Evolutionary conservation across 2,888 invertebrate species (phyloP).

Genomic region (Odontocerum albicorne): DNA sequence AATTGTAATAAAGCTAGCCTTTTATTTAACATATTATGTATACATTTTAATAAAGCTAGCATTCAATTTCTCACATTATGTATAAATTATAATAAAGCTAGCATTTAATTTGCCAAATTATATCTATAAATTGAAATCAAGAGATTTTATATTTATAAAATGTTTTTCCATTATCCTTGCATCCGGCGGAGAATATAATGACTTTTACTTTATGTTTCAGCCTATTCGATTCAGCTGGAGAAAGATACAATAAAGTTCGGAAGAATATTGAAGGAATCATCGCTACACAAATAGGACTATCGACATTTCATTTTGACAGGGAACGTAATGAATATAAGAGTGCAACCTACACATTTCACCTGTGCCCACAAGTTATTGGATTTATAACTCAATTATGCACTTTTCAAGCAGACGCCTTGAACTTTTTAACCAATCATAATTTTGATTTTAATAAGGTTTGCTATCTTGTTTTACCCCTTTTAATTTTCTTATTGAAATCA

Average conservation of each 20-base stretch:
- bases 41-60: no score
- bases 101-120: no score
- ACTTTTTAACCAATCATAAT: constrained; percentile 63
- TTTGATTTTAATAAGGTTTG: constrained; percentile 79
- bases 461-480: neutral
- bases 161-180: no score
- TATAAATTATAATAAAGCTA: no score
- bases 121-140: no score
- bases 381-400: constrained; percentile 61
- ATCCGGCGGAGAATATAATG: no score
- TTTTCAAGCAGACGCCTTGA: constrained; percentile 64
- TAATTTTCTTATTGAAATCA: neutral
- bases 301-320: constrained; percentile 62
- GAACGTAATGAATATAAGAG: constrained; percentile 62
- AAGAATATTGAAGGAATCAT: constrained; percentile 54
- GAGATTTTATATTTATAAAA: no score
- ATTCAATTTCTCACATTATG: no score
- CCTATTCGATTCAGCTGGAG: constrained; percentile 58
- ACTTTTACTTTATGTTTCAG: constrained; percentile 52
- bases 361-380: constrained; percentile 66
- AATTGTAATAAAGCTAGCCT: no score
- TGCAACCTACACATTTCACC: constrained; percentile 67
- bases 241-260: constrained; percentile 58
- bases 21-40: no score
- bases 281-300: constrained; percentile 70